Evolutionary conservation across 2,113 vertebrate species (phyloP).

Genomic region (Clarias gariepinus): DNA sequence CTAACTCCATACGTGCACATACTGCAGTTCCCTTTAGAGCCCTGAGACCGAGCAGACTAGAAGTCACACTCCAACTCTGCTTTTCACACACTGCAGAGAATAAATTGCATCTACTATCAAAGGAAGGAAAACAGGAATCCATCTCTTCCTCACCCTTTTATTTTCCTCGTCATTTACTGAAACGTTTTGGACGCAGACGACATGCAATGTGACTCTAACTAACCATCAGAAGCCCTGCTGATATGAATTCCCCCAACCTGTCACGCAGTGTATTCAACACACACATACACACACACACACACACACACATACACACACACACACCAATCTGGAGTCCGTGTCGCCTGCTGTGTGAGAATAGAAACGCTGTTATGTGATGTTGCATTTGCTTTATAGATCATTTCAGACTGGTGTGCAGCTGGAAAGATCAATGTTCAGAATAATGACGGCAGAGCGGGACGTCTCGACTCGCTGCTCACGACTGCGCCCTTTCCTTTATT

Average conservation of each 20-base stretch:
- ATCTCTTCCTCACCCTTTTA: constrained; percentile 31
- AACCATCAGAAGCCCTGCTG: constrained; percentile 37
- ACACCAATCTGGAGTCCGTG: constrained; percentile 39
- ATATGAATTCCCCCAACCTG: constrained; percentile 28
- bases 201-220: constrained; percentile 13
- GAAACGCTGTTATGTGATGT: constrained; percentile 57
- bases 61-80: constrained; percentile 6
- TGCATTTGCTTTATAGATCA: constrained; percentile 66
- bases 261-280: constrained; percentile 33
- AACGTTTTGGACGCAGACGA: constrained; percentile 29
- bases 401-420: constrained; percentile 54
- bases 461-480: constrained; percentile 57
- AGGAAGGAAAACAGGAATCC: constrained; percentile 30
- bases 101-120: constrained; percentile 41
- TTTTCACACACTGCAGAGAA: constrained; percentile 30
- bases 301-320: constrained; percentile 22
- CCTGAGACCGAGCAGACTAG: constrained; percentile 9
- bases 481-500: not conserved
- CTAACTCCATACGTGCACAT: not conserved
- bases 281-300: constrained; percentile 23
- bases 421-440: constrained; percentile 67
- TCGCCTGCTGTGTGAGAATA: constrained; percentile 50
- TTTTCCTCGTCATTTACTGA: constrained; percentile 20
- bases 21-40: not conserved
- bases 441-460: constrained; percentile 65